Conservation (phyloP, 2,888 invertebrate genomes). For the Holacanthella duospinosa region DNA sequence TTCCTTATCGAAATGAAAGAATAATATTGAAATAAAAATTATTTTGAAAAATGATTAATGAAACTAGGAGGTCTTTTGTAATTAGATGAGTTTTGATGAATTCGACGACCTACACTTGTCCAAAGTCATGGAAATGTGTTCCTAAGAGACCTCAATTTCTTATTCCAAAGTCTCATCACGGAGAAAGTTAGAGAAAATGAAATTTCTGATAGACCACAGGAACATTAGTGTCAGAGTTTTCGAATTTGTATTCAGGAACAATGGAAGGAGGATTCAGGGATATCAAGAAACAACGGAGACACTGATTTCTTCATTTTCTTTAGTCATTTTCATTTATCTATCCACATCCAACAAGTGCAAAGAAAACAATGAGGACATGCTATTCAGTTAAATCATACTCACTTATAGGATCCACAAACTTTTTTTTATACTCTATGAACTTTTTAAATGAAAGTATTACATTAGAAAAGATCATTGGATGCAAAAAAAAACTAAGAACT, state of each 20-base stretch:
- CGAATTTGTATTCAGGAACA: neutral
- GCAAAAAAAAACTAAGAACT: too few species aligned
- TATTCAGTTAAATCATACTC: too few species aligned
- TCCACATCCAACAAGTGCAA: neutral
- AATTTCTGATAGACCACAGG: neutral
- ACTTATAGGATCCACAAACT: too few species aligned
- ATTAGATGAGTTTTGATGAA: too few species aligned
- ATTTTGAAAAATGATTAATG: neutral
- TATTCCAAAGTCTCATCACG: neutral
- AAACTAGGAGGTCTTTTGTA: too few species aligned
- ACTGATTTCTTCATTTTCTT: neutral
- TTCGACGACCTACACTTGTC: too few species aligned
- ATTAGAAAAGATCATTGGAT: too few species aligned
- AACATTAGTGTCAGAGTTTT: neutral
- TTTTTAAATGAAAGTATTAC: too few species aligned
- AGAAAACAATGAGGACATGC: too few species aligned
- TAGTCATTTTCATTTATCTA: neutral
- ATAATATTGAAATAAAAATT: constrained; percentile 1
- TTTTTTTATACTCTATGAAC: too few species aligned
- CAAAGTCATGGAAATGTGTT: neutral
- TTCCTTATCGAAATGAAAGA: constrained; percentile 5
- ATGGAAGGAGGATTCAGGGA: neutral
- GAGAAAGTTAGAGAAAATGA: neutral
- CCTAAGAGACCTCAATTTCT: neutral
- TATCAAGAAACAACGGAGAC: neutral